Evolutionary conservation across 2,797 vertebrate genomes (phyloP), one percentile per base, ranked within the genome.

Genomic region (Helarctos malayanus): DNA sequence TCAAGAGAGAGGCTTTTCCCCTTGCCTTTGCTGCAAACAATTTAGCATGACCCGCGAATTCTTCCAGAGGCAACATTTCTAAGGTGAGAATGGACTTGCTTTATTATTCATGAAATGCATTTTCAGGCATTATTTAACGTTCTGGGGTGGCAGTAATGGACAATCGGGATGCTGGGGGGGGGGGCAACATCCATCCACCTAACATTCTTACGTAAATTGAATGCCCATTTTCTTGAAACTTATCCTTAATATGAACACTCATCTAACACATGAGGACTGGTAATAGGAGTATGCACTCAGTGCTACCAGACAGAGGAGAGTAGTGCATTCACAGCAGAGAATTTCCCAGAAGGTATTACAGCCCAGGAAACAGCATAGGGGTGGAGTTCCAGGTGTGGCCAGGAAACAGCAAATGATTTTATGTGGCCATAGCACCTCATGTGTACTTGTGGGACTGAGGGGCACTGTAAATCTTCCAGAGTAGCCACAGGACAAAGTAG

Each of bases 51-150:
- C 8, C 10, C 18, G 15, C 49, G 32, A n/a, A 56, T 57, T 93
- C 54, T 61, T 73, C 54, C 14, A 32, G 63, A 73, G 47, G 52
- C 80, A 71, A 11, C 45, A 45, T 93, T 49, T 57, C 52, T 52
- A 79, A 91, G 16, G 87, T 57, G 54, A 79, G 79, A 95, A 94
- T 10, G 32, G 49, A 73, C 32, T 79, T 88, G 38, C 47, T 78
- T 86, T 79, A 45, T 59, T 95, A 35, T 93, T 78, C 27, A 69
- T n/a, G 13, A 95, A 91, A 49, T 35, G 25, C 59, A 41, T 78
- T 78, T 88, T 79, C 1, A 16, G 78, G 14, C 86, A 63, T 76
- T 90, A 47, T 38, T 73, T 81, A 54, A 41, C 59, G 27, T 71
- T 91, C 80, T 57, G 54, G n/a, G 35, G 27, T 69, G 54, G 27